Evolutionary conservation across 2,113 vertebrate species (phyloP).

Genomic region (Coregonus clupeaformis): DNA sequence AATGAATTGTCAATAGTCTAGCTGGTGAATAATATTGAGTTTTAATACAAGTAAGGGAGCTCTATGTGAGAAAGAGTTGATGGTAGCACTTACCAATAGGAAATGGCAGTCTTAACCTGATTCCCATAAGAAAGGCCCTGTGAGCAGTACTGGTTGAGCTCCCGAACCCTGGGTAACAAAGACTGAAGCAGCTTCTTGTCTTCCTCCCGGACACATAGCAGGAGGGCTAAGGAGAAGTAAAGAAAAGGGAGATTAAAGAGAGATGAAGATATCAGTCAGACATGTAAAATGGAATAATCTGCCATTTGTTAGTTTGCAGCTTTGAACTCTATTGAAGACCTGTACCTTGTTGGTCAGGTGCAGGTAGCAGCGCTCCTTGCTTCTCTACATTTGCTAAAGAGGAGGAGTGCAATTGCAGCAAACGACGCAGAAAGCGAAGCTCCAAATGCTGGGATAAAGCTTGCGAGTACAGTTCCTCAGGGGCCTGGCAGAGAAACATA

Average conservation of each 20-base stretch:
- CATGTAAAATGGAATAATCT: no score
- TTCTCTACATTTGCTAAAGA: conserved; percentile 54
- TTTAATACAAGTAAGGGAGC: neutral
- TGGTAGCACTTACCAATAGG: conserved; percentile 72
- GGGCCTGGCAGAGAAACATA: conserved; percentile 58
- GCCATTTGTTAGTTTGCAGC: neutral
- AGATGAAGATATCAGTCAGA: no score
- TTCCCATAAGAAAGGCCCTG: conserved; percentile 60
- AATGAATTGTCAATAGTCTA: no score
- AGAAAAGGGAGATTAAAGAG: no score
- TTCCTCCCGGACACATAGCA: conserved; percentile 57
- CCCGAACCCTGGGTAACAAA: conserved; percentile 66
- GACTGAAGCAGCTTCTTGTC: conserved; percentile 65
- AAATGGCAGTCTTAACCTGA: conserved; percentile 66
- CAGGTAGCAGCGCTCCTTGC: conserved; percentile 47
- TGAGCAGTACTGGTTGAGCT: conserved; percentile 58
- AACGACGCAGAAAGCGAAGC: conserved; percentile 56
- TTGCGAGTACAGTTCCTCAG: conserved; percentile 70
- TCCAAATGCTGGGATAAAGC: conserved; percentile 60
- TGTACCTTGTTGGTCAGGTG: conserved; percentile 71
- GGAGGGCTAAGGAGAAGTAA: no score
- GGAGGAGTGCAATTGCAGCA: conserved; percentile 58
- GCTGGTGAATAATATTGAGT: no score
- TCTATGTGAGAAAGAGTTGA: neutral
- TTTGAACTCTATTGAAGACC: neutral